These are phyloP conservation scores for Podarcis raffonei DNA, from an alignment of 2,113 vertebrate species.

Conservation along the genomic window DNA sequence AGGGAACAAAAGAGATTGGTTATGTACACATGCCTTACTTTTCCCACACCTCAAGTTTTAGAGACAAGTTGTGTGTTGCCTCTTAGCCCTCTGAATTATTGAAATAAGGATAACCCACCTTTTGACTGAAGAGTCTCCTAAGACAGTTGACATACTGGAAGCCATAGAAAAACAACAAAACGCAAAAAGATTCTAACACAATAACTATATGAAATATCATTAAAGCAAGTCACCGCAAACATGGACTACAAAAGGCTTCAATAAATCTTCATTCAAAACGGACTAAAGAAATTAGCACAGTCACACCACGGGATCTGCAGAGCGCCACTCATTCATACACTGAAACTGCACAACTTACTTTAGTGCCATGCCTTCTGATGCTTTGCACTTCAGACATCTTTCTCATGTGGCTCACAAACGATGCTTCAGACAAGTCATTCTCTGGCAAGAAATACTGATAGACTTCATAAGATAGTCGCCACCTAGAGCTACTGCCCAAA, in stretches of 20 bases:
- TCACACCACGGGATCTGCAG: not conserved
- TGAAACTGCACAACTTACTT: slow-evolving; percentile 70
- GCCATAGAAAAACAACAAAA: not conserved
- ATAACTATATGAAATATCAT: not conserved
- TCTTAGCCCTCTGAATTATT: not conserved
- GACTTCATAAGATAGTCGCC: slow-evolving; percentile 88
- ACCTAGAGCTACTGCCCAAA: slow-evolving; percentile 64
- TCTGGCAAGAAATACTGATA: slow-evolving; percentile 93
- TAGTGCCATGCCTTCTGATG: slow-evolving; percentile 73
- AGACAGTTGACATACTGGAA: not conserved
- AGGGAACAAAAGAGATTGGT: not conserved
- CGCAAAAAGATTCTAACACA: not conserved
- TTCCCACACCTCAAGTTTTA: no score
- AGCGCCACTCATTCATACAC: no score
- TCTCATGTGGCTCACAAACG: slow-evolving; percentile 78
- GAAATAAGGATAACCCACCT: not conserved
- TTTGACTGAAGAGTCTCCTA: not conserved
- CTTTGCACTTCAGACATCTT: slow-evolving; percentile 76
- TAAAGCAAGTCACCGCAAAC: not conserved
- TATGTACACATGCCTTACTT: not conserved
- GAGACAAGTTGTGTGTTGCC: not conserved
- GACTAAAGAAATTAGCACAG: not conserved
- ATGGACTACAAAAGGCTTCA: not conserved
- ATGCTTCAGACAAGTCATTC: slow-evolving; percentile 80
- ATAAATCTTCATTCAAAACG: not conserved